phyloP scores from a whole-genome alignment of 2,888 invertebrate genomes.

The Noctua janthina region DNA sequence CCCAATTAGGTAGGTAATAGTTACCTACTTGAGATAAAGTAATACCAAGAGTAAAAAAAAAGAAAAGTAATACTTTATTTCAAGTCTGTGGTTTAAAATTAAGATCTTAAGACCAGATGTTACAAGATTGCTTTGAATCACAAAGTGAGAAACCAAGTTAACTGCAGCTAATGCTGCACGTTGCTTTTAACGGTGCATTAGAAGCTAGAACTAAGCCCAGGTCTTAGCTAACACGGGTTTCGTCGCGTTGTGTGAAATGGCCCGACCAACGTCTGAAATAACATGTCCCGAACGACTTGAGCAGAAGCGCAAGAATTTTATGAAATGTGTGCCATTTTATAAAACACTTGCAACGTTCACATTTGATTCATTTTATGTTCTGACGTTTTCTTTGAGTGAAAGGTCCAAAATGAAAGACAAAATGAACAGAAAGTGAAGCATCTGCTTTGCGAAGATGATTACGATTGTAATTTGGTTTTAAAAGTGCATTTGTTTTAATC shows the following conservation, averaged over 20 bases:
- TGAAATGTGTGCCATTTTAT: no score
- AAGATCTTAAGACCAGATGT: neutral
- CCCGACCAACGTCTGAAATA: conserved; percentile 25
- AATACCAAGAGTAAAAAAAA: no score
- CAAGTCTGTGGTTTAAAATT: neutral
- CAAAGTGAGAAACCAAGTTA: conserved; percentile 16
- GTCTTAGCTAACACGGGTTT: conserved; percentile 1
- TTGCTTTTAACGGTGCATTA: conserved; percentile 18
- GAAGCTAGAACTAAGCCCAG: conserved; percentile 1
- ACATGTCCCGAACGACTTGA: conserved; percentile 16
- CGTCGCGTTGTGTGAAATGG: conserved; percentile 4
- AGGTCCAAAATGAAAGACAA: neutral
- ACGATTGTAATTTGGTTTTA: neutral
- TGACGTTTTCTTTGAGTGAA: neutral
- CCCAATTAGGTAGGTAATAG: neutral
- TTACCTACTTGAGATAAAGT: neutral
- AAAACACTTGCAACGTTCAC: neutral
- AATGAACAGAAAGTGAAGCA: neutral
- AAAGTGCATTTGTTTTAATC: neutral
- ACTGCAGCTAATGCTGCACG: conserved; percentile 31
- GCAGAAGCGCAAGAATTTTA: neutral
- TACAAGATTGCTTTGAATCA: neutral
- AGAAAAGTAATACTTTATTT: no score
- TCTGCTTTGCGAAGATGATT: neutral
- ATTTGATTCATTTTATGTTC: neutral